Evolutionary conservation across 2,797 vertebrate genomes (phyloP).

Genomic region (Selene dorsalis): DNA sequence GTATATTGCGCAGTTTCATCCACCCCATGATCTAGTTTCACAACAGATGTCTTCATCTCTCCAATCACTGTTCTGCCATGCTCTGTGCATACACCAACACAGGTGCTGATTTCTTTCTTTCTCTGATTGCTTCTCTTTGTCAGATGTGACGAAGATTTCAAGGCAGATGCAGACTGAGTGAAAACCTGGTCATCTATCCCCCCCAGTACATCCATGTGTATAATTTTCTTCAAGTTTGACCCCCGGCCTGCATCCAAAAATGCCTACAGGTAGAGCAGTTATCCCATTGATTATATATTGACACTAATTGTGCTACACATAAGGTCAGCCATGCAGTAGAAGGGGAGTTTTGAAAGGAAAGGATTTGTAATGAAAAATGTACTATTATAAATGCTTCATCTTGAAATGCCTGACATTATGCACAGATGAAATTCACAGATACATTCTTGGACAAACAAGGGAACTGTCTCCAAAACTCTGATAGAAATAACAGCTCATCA

Average conservation of each 20-base stretch:
- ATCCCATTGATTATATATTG: background rate
- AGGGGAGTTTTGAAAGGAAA: no score
- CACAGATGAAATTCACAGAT: background rate
- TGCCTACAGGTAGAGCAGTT: slow-evolving; percentile 93
- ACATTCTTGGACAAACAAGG: background rate
- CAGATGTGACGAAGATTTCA: slow-evolving; percentile 67
- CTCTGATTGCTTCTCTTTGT: slow-evolving; percentile 25
- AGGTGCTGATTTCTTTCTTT: background rate
- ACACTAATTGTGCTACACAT: background rate
- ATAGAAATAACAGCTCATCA: background rate
- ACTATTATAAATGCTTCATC: background rate
- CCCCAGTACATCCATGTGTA: slow-evolving; percentile 90
- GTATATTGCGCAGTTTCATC: background rate
- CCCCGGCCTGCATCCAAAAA: slow-evolving; percentile 96
- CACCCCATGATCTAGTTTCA: no score
- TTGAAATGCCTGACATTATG: background rate
- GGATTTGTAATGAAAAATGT: background rate
- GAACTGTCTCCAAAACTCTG: background rate
- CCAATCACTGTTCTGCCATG: background rate
- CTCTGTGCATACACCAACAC: background rate
- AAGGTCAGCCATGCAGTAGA: background rate
- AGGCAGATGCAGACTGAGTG: slow-evolving; percentile 61
- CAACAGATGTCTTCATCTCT: background rate
- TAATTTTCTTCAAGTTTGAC: slow-evolving; percentile 98
- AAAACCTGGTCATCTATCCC: slow-evolving; percentile 50